Conservation (phyloP, 2,797 vertebrate species). For the Delichon dasypus region DNA sequence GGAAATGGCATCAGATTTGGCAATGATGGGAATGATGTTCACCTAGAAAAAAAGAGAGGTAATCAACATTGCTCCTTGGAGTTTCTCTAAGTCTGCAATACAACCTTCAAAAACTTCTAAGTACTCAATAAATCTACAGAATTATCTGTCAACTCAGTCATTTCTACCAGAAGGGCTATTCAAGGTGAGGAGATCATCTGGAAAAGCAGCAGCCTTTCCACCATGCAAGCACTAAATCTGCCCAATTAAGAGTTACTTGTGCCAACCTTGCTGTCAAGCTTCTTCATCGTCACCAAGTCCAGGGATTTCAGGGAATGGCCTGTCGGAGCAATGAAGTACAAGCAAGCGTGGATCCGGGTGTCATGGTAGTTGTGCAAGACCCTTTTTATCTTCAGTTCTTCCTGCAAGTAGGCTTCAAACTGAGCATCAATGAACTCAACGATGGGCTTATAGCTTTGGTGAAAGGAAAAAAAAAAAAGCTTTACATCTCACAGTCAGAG, state of each 20-base stretch:
- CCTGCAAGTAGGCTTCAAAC: conserved; percentile 97
- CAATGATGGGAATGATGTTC: conserved; percentile 97
- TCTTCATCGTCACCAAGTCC: conserved; percentile 98
- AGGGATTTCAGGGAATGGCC: conserved; percentile 97
- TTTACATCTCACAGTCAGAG: background rate
- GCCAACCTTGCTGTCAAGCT: conserved; percentile 96
- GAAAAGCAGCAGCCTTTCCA: background rate
- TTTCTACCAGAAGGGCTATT: background rate
- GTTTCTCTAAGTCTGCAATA: background rate
- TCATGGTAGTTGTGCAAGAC: conserved; percentile 96
- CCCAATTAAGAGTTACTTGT: background rate
- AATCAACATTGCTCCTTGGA: background rate
- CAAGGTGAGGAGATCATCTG: background rate
- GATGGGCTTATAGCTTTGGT: conserved; percentile 91
- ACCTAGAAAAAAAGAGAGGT: conserved; percentile 78
- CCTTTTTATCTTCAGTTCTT: conserved; percentile 95
- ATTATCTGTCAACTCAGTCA: background rate
- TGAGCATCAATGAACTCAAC: conserved; percentile 98
- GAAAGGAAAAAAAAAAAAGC: background rate
- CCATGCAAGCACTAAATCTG: rapidly evolving
- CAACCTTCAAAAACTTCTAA: background rate
- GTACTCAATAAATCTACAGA: background rate
- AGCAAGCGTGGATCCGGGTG: conserved; percentile 92
- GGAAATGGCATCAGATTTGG: conserved; percentile 96
- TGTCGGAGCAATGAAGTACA: conserved; percentile 97